Evolutionary conservation across 2,888 invertebrate species (phyloP).

Genomic region (Timandra comae): DNA sequence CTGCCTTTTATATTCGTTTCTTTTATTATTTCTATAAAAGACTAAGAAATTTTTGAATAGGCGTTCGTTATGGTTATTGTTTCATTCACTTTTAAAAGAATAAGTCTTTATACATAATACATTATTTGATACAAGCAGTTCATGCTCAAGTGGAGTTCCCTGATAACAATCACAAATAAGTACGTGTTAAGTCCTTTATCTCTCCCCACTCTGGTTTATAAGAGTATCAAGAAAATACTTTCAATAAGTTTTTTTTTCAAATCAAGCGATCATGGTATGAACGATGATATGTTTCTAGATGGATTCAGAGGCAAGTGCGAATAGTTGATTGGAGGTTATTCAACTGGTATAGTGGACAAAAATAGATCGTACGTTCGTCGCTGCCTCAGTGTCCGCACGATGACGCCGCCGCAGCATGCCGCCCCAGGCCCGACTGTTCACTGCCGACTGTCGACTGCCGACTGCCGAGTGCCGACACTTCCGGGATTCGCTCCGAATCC

Average conservation of each 20-base stretch:
- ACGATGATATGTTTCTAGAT: slow-evolving; percentile 34
- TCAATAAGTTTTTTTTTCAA: slow-evolving; percentile 16
- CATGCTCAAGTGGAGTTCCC: slow-evolving; percentile 33
- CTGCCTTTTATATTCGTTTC: no score
- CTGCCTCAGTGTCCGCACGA: slow-evolving; percentile 36
- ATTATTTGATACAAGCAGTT: no score
- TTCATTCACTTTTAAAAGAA: no score
- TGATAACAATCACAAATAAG: no score
- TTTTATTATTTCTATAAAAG: no score
- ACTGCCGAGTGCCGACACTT: slow-evolving; percentile 28
- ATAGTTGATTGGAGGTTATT: slow-evolving; percentile 77
- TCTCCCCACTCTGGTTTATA: no score
- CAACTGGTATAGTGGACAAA: slow-evolving; percentile 69
- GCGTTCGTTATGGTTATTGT: no score
- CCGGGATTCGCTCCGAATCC: slow-evolving; percentile 52
- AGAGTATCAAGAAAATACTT: slow-evolving; percentile 4
- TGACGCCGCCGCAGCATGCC: slow-evolving; percentile 31
- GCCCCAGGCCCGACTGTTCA: slow-evolving; percentile 33
- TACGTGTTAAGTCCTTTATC: no score
- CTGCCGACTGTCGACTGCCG: slow-evolving; percentile 21
- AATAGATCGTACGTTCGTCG: slow-evolving; percentile 62
- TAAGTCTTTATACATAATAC: no score
- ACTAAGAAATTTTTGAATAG: no score
- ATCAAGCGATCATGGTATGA: slow-evolving; percentile 29
- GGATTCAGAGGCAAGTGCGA: slow-evolving; percentile 64